phyloP scores from a whole-genome alignment of 2,888 invertebrate species.

The Rhamphomyia laevipes region DNA sequence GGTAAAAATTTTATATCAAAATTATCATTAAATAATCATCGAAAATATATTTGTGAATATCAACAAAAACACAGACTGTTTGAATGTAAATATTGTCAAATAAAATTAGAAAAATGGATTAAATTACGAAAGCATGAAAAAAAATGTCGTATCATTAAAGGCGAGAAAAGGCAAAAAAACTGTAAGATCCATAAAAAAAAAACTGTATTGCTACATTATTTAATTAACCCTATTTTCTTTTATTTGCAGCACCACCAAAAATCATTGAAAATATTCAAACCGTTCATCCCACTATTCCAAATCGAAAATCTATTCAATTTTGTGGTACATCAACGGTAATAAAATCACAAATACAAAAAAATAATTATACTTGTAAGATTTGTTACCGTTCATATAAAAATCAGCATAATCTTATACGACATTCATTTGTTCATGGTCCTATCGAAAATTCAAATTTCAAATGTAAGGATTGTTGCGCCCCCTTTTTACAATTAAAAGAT shows the following conservation, averaged over 20 bases:
- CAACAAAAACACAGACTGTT: conserved; percentile 13
- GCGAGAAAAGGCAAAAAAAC: too few species aligned
- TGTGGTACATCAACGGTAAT: too few species aligned
- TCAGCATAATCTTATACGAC: conserved; percentile 9
- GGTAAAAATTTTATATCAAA: conserved; percentile 25
- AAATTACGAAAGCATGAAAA: conserved; percentile 26
- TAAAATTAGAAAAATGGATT: conserved; percentile 29
- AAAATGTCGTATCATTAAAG: conserved; percentile 16
- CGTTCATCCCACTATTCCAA: too few species aligned
- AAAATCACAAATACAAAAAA: not conserved
- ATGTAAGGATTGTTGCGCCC: conserved; percentile 17
- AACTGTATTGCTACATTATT: too few species aligned
- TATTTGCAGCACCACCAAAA: too few species aligned
- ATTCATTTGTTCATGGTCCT: conserved; percentile 10
- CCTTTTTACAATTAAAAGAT: conserved; percentile 14
- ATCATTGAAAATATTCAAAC: too few species aligned
- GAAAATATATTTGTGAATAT: conserved; percentile 28
- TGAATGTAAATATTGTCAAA: conserved; percentile 26
- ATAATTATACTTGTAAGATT: conserved; percentile 8
- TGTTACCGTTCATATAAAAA: conserved; percentile 11
- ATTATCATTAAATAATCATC: conserved; percentile 30
- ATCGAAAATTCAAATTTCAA: conserved; percentile 14
- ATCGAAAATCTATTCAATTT: too few species aligned
- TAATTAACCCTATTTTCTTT: too few species aligned
- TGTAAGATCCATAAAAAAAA: too few species aligned